Evolutionary conservation across 2,113 vertebrate genomes (phyloP).

Genomic region (Thunnus maccoyii): DNA sequence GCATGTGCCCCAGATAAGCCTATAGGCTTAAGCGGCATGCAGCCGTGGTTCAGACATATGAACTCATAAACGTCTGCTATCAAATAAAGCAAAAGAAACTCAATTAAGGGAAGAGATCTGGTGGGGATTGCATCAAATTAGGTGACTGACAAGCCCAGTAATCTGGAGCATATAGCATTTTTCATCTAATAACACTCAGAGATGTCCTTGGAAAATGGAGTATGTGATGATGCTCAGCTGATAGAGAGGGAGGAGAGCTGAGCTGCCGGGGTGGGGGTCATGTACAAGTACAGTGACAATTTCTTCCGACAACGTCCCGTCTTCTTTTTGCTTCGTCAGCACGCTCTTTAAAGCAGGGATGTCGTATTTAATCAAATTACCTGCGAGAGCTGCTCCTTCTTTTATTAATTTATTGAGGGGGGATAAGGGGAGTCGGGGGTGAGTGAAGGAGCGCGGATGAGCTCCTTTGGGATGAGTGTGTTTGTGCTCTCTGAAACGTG

Average conservation of each 20-base stretch:
- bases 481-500: slow-evolving; percentile 75
- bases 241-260: slow-evolving; percentile 43
- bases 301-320: slow-evolving; percentile 75
- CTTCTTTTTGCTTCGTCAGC: slow-evolving; percentile 82
- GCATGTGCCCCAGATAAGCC: slow-evolving; percentile 60
- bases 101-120: slow-evolving; percentile 70
- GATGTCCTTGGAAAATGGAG: slow-evolving; percentile 71
- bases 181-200: slow-evolving; percentile 63
- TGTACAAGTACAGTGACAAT: slow-evolving; percentile 76
- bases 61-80: slow-evolving; percentile 66
- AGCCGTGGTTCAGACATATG: slow-evolving; percentile 48
- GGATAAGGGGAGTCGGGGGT: slow-evolving; percentile 27
- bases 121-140: slow-evolving; percentile 74
- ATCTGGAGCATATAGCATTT: slow-evolving; percentile 66
- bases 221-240: slow-evolving; percentile 48
- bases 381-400: slow-evolving; percentile 72
- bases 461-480: slow-evolving; percentile 74
- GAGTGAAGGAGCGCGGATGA: slow-evolving; percentile 62
- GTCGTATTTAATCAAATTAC: slow-evolving; percentile 86
- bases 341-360: slow-evolving; percentile 77
- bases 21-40: slow-evolving; percentile 31
- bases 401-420: slow-evolving; percentile 82
- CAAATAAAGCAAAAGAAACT: slow-evolving; percentile 69
- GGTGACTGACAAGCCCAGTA: slow-evolving; percentile 72
- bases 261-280: slow-evolving; percentile 62